phyloP scores from a whole-genome alignment of 2,113 vertebrate species.

The Galemys pyrenaicus region DNA sequence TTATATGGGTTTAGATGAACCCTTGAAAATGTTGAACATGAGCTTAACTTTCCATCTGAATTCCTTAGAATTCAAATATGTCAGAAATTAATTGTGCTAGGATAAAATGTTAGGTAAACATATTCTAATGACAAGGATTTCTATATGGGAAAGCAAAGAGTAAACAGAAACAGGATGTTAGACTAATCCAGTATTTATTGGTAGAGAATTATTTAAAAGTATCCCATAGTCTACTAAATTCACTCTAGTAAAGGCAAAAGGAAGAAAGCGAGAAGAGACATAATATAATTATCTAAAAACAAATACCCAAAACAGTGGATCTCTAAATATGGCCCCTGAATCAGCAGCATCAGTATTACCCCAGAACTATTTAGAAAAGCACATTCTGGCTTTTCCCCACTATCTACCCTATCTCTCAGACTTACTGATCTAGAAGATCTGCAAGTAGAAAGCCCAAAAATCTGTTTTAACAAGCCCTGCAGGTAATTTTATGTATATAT shows the following conservation, averaged over 20 bases:
- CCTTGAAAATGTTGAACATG: slow-evolving; percentile 26
- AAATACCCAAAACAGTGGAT: not conserved
- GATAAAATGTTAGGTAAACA: not conserved
- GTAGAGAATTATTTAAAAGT: not conserved
- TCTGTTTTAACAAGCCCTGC: not conserved
- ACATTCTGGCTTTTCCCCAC: rapidly evolving
- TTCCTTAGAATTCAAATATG: not conserved
- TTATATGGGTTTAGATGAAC: not conserved
- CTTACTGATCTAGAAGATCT: not conserved
- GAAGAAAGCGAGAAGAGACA: not conserved
- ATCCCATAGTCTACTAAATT: not conserved
- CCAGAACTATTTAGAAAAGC: not conserved
- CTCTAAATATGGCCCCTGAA: not conserved
- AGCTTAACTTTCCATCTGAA: not conserved
- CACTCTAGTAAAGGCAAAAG: not conserved
- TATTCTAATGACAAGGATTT: not conserved
- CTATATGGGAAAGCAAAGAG: slow-evolving; percentile 4
- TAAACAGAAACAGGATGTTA: not conserved
- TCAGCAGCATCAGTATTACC: not conserved
- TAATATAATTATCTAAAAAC: not conserved
- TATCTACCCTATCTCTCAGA: not conserved
- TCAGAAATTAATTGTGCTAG: not conserved
- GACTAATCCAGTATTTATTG: not conserved
- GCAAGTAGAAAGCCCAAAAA: too few relatives aligned
- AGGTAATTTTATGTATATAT: not conserved